Base-by-base conservation (phyloP, 2,113 vertebrate genomes). In the Crotalus horridus region DNA sequence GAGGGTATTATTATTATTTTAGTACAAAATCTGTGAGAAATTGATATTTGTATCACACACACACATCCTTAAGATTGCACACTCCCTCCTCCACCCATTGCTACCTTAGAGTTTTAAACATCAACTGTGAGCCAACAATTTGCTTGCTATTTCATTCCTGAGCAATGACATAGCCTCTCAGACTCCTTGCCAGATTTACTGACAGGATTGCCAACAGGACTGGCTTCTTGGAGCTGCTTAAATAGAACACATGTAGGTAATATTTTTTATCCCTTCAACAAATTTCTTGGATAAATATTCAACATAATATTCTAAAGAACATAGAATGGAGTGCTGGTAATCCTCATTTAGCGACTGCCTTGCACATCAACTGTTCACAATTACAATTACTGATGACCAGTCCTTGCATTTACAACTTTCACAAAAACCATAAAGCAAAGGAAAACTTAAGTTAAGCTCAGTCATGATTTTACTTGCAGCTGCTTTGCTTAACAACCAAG, bases 51-150 rank as follows among this genome's bases (percentile, higher is more conserved):
- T 86, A 21, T 85, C 39, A 81, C 55, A 91, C 13, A 29, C 23
- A 26, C 24, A 85, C 53, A 11, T 43, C 8, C 26, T 24, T 8
- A 39, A 1, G 12, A 9, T 23, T 17, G 33, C 10, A 13, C 6
- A 43, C 33, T 43, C 7, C 74, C 33, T 81, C 33, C 33, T 81
- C 17, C 74, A 4, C 17, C 74, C 17, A 6, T 81, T 39, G 74
- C 53, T 74, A 11, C 92, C 88, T 48, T 56, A 43, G 64, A 85
- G 12, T 46, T 69, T 46, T 46, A 3, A 92, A 20, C 39, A 21
- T 46, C 64, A 58, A 55, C 61, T 85, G 26, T 89, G 64, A 92
- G 87, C 87, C 92, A 85, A 64, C 92, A 92, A 81, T 81, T 43
- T 81, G 87, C 54, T 89, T 85, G 39, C 61, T 56, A 21, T 54